Percentiles rank a stretch among this genome's conserved stretches.
phyloP scores from a whole-genome alignment of 1,140 invertebrate genomes.

The Drosophila repleta region DNA sequence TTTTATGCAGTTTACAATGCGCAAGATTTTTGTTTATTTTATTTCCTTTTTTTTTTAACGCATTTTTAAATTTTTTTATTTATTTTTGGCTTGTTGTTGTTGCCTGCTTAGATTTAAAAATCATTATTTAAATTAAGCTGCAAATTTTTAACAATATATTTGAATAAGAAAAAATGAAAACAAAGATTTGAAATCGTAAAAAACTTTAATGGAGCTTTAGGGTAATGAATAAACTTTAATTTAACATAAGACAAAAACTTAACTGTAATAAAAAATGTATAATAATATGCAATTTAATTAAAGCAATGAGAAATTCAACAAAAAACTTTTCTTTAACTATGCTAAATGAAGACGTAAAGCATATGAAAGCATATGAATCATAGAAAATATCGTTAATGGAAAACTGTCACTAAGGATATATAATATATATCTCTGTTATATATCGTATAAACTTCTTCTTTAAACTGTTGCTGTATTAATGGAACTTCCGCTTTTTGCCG shows the following conservation, averaged over 20 bases:
- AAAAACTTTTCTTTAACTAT: constrained; percentile 3
- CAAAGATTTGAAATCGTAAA: constrained; percentile 8
- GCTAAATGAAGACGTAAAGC: constrained; percentile 4
- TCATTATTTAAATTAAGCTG: constrained; percentile 6
- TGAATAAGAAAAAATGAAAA: neutral
- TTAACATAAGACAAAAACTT: constrained; percentile 28
- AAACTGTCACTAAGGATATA: constrained; percentile 6
- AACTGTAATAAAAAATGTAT: constrained; percentile 21
- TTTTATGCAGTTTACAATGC: constrained; percentile 74
- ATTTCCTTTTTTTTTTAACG: constrained; percentile 18
- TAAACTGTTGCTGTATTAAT: constrained; percentile 76
- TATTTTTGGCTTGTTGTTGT: constrained; percentile 28
- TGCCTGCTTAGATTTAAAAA: constrained; percentile 24
- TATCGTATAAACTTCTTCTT: neutral
- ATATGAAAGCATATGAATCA: constrained; percentile 4
- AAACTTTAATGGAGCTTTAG: constrained; percentile 22
- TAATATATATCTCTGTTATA: neutral
- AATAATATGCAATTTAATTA: constrained; percentile 13
- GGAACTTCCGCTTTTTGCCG: constrained; percentile 85
- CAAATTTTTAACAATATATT: constrained; percentile 4
- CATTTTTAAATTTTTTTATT: constrained; percentile 22
- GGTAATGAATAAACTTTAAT: neutral
- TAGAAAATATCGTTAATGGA: constrained; percentile 18
- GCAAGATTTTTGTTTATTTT: constrained; percentile 13
- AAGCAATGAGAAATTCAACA: constrained; percentile 25